Percentiles rank a stretch among this genome's conserved stretches.
These are phyloP conservation scores for Enteromius paludinosus DNA, from an alignment of 2,797 vertebrate species.

Conservation along the genomic window DNA sequence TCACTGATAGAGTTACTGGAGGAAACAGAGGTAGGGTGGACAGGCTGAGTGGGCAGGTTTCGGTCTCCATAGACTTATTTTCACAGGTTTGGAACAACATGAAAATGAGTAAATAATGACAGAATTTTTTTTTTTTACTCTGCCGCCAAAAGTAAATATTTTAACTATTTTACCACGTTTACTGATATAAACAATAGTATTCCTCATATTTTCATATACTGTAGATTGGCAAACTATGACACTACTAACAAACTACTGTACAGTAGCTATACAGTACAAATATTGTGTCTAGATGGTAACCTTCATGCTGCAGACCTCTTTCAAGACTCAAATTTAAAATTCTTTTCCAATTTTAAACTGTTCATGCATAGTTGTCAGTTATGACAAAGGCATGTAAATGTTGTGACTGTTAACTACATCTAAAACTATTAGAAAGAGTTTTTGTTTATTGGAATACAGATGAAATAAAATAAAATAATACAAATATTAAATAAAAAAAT, in stretches of 20 bases:
- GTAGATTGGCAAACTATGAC: too few species aligned
- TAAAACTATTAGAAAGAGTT: background rate
- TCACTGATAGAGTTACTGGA: constrained; percentile 69
- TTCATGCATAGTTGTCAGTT: too few species aligned
- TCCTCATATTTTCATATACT: background rate
- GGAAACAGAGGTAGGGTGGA: constrained; percentile 65
- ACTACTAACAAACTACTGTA: too few species aligned
- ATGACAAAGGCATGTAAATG: background rate
- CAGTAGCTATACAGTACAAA: too few species aligned
- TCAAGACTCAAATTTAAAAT: too few species aligned
- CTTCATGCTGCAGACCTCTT: background rate
- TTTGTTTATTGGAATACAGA: background rate
- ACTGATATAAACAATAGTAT: background rate
- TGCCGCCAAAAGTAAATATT: background rate
- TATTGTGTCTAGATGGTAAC: background rate
- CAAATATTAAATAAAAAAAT: background rate
- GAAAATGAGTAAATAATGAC: background rate
- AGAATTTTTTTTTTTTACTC: background rate
- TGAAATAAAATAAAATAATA: background rate
- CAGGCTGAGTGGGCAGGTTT: constrained; percentile 55
- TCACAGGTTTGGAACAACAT: background rate
- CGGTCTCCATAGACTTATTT: constrained; percentile 61
- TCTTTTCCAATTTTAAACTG: too few species aligned
- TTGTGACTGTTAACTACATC: background rate
- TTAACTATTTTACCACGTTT: background rate